Percentiles rank a stretch among this genome's conserved stretches.
Evolutionary conservation across 2,113 vertebrate genomes (phyloP).

Genomic region (Daphoenositta chrysoptera): DNA sequence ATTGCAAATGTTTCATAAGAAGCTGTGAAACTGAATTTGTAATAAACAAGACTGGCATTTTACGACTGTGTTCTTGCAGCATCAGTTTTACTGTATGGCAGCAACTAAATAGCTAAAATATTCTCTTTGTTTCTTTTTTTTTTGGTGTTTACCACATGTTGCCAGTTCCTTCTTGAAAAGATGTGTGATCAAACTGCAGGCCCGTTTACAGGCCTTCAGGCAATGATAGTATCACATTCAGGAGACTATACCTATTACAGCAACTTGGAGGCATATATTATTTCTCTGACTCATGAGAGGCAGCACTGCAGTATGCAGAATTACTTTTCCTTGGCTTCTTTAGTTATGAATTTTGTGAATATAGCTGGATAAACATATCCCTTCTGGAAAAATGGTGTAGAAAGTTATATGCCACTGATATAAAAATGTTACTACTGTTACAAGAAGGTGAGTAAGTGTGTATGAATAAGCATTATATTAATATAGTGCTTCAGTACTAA

Average conservation of each 20-base stretch:
- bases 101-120: background rate
- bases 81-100: background rate
- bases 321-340: background rate
- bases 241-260: constrained; percentile 17
- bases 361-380: background rate
- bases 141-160: background rate
- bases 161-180: constrained; percentile 33
- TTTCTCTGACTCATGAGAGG: background rate
- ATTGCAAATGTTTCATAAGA: constrained; percentile 19
- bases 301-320: background rate
- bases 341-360: background rate
- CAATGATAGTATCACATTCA: constrained; percentile 24
- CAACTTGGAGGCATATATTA: constrained; percentile 15
- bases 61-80: background rate
- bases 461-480: background rate
- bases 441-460: background rate
- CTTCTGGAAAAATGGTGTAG: background rate
- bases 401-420: background rate
- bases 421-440: background rate
- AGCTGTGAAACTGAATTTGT: background rate
- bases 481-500: background rate
- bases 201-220: background rate
- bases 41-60: background rate
- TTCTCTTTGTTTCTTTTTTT: background rate
- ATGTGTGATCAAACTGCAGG: background rate